Evolutionary conservation across 2,113 vertebrate species (phyloP), one percentile per base, ranked within the genome.

Genomic region (Tupaia tana): DNA sequence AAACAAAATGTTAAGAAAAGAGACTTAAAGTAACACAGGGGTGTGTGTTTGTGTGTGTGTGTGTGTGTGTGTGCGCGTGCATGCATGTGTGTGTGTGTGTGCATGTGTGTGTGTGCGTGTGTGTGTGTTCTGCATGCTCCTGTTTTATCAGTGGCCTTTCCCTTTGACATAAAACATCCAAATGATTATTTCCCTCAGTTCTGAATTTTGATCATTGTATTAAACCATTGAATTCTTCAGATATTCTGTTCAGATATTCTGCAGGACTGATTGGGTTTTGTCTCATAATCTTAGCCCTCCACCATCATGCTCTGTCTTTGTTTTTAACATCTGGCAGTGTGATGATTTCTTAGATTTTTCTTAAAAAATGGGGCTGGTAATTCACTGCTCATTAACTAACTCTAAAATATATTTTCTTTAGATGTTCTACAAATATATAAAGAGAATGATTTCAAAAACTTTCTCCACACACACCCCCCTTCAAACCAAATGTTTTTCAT

Each of bases 401-500:
- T 86, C 34, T 79, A 94, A 91, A 93, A 79, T 61, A 66, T 14
- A 67, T 12, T 86, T 16, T 94, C 43, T 4, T 5, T 66, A 54
- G 19, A 22, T 70, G 14, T 82, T 31, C 63, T 91, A 80, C 83
- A 81, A 89, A 80, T 81, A 78, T 91, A 80, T 81, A 81, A 89
- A 80, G 79, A 78, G 22, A 95, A 73, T 91, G 0, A 27, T 71
- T 93, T 20, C 61, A 97, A 84, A 6, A 90, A 2, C 3, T 69
- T 22, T 13, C 3, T 4, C 54, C 61, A 87, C 19, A 15, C 69
- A 13, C 56, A 2, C 6, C 29, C 22, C 25, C 13, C 78, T 64
- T 84, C 24, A 83, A 43, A 93, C 5, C 84, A 96, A 96, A 86
- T 10, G 25, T 94, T 97, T 95, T 97, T 93, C 71, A 96, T 97